Conservation (phyloP, 2,888 invertebrate species). For the Tolmerus cingulatus region DNA sequence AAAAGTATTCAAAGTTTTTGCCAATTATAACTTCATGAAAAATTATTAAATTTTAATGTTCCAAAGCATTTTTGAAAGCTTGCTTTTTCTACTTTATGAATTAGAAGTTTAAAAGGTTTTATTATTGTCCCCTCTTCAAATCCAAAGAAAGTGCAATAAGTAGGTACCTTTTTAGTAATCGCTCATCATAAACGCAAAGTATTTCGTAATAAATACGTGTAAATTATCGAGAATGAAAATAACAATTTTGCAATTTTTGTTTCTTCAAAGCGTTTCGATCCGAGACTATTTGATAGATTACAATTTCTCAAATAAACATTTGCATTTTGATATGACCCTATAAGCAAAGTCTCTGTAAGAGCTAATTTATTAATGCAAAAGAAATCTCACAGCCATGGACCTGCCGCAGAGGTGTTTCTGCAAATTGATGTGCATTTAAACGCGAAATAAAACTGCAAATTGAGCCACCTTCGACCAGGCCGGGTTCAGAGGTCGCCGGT, state of each 20-base stretch:
- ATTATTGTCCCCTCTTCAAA: no score
- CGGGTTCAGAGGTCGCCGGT: background rate
- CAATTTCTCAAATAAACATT: background rate
- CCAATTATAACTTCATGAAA: no score
- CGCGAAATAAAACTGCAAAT: background rate
- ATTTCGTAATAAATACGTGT: no score
- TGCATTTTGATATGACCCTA: background rate
- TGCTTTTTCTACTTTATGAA: no score
- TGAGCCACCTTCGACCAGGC: background rate
- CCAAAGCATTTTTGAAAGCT: no score
- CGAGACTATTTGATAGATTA: background rate
- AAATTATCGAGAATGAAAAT: no score
- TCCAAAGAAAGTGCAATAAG: no score
- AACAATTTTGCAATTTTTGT: background rate
- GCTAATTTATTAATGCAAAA: background rate
- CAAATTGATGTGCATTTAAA: background rate
- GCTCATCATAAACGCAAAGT: no score
- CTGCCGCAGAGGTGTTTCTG: background rate
- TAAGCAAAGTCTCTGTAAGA: background rate
- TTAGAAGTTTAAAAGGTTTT: no score
- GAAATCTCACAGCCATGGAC: background rate
- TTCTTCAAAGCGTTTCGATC: background rate
- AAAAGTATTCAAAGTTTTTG: no score
- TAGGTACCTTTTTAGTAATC: no score
- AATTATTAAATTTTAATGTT: no score